Percentiles rank a stretch among this genome's conserved stretches.
These are phyloP conservation scores for Torymus aiolomorphi DNA, from an alignment of 2,888 invertebrate species.

Conservation along the genomic window DNA sequence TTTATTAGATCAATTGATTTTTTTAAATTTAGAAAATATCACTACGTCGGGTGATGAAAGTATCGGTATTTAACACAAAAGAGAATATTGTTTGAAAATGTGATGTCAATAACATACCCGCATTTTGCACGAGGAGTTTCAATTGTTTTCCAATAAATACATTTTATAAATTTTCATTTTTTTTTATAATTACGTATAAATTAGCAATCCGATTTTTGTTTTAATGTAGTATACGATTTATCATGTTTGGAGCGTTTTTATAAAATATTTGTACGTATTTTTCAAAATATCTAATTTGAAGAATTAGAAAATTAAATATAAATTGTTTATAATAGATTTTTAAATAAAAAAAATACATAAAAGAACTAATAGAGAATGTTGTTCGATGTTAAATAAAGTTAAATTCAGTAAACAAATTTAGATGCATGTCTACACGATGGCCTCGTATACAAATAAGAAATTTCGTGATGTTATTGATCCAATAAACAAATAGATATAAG, in stretches of 20 bases:
- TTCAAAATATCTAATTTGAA: neutral
- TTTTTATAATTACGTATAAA: neutral
- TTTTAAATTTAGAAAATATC: too few species aligned
- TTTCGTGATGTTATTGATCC: constrained; percentile 8
- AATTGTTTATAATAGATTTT: neutral
- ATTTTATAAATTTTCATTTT: constrained; percentile 9
- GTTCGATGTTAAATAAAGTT: neutral
- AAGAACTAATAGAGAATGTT: too few species aligned
- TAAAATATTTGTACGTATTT: constrained; percentile 17
- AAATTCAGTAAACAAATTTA: neutral
- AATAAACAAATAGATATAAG: neutral
- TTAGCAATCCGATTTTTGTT: neutral
- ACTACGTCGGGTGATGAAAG: too few species aligned
- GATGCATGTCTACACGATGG: neutral
- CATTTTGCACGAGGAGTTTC: neutral
- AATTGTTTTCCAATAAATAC: neutral
- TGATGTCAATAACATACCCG: neutral
- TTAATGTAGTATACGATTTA: too few species aligned
- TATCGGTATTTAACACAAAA: too few species aligned
- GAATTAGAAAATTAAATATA: neutral
- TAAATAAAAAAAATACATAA: constrained; percentile 2
- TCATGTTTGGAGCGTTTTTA: constrained; percentile 6
- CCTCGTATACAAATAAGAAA: constrained; percentile 9
- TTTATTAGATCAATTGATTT: too few species aligned
- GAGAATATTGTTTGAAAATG: neutral